A percentile compares a stretch with the other conserved stretches of the same genome.
Conservation (phyloP, 1,140 invertebrate species). For the Carposina sasakii region DNA sequence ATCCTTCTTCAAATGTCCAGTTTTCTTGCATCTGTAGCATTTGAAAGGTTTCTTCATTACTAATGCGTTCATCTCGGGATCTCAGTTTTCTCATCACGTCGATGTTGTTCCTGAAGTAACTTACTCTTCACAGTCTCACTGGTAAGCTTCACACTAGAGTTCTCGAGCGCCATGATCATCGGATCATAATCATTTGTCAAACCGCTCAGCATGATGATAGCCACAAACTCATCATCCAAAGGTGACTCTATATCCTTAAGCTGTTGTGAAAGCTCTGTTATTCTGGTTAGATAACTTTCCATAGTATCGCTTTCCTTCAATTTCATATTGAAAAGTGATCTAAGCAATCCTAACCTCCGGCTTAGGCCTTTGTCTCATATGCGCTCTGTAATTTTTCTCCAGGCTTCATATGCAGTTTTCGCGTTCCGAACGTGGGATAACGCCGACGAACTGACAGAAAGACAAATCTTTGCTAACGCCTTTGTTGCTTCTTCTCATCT, state of each 20-base stretch:
- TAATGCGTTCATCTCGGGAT: not conserved
- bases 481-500: not conserved
- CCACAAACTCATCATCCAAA: constrained; percentile 17
- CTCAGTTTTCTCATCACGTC: constrained; percentile 1
- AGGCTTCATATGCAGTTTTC: constrained; percentile 14
- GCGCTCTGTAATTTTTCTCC: constrained; percentile 15
- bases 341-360: constrained; percentile 15
- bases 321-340: constrained; percentile 15
- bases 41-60: not conserved
- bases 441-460: not conserved
- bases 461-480: constrained; percentile 7
- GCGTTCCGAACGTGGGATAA: constrained; percentile 8
- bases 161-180: constrained; percentile 15
- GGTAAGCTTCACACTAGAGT: constrained; percentile 4
- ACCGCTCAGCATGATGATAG: constrained; percentile 19
- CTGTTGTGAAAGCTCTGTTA: constrained; percentile 3
- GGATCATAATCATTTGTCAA: constrained; percentile 16
- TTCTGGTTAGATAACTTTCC: not conserved
- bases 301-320: not conserved
- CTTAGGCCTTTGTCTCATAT: constrained; percentile 25
- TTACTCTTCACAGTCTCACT: constrained; percentile 15
- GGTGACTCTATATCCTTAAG: constrained; percentile 7
- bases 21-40: constrained; percentile 3
- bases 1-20: constrained; percentile 7
- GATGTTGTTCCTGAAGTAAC: constrained; percentile 10